phyloP scores from a whole-genome alignment of 2,888 invertebrate genomes.

The Scaptomyza reducta region DNA sequence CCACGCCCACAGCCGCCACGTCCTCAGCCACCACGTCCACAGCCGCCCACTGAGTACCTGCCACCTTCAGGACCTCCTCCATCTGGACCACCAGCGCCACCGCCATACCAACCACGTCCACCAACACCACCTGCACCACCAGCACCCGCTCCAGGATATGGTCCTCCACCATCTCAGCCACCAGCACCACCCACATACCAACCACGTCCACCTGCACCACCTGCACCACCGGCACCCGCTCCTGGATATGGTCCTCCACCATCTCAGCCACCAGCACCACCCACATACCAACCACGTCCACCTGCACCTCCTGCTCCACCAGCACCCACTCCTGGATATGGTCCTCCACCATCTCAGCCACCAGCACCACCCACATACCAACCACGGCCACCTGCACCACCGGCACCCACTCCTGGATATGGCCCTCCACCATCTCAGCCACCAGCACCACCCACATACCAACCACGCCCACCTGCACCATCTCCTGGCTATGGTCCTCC shows the following conservation, averaged over 20 bases:
- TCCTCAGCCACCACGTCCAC: conserved; percentile 25
- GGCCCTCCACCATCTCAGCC: conserved; percentile 49
- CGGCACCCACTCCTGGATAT: conserved; percentile 34
- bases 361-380: conserved; percentile 30
- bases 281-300: conserved; percentile 44
- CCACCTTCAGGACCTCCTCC: conserved; percentile 50
- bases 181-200: conserved; percentile 50
- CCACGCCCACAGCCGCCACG: not conserved
- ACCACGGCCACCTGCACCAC: conserved; percentile 42
- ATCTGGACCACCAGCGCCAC: conserved; percentile 35
- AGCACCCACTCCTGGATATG: conserved; percentile 32
- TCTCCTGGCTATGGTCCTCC: conserved; percentile 33
- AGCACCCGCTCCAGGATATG: too few relatives aligned
- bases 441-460: conserved; percentile 44
- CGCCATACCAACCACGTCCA: conserved; percentile 51
- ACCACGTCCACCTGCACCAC: conserved; percentile 50
- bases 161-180: conserved; percentile 36
- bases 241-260: conserved; percentile 26
- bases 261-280: conserved; percentile 23
- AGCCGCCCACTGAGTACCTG: conserved; percentile 50
- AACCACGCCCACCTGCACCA: conserved; percentile 51
- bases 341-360: conserved; percentile 29
- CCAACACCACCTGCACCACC: conserved; percentile 45
- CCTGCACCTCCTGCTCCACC: conserved; percentile 34
- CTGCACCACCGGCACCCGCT: conserved; percentile 34